Base-by-base conservation (phyloP, 2,113 vertebrate genomes). In the Syngnathus scovelli region DNA sequence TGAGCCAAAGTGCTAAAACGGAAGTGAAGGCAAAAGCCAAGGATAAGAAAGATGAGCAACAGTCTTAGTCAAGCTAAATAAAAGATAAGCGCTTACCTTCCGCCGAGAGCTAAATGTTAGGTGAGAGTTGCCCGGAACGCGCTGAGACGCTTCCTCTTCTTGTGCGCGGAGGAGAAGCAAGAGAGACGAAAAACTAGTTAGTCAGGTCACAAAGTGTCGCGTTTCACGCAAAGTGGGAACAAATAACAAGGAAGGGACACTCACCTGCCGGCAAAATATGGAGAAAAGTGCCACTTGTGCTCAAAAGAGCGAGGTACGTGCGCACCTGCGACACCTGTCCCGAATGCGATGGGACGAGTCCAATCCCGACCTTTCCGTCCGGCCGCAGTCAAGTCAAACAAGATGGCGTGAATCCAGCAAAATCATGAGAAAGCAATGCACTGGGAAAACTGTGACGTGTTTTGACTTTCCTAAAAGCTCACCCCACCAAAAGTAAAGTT, bases 101-200 rank as follows among this genome's bases (percentile, higher is more conserved):
- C 21, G 43, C 11, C 41, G 18, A 18, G 33, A 3, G 15, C 23
- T 7, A 49, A 36, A 16, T 8, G 15, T 5, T 4, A 48, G 13
- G 41, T 23, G 8, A 7, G 33, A 27, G 27, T 27, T 27, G 27
- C 3, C 27, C 7, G 19, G 9, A 6, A 60, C 19, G 36, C 12
- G 13, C 7, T 8, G 18, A 19, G 13, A 33, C 9, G 44, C 44
- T 19, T 51, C 46, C 16, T 15, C 44, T 46, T 15, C 15, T 12
- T 13, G 15, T 48, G 27, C 36, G 18, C 15, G 13, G 16, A 2
- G 19, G 33, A 36, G 46, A 13, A 43, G 12, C 27, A 43, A 43
- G 1, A 33, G 7, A 52, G 33, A 19, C 64, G 64, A n/a, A 48
- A 51, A 52, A 66, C 64, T 36, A 48, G 64, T 66, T 52, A 19